Base-by-base conservation (phyloP, 2,888 invertebrate genomes). In the Epinotia brunnichana region DNA sequence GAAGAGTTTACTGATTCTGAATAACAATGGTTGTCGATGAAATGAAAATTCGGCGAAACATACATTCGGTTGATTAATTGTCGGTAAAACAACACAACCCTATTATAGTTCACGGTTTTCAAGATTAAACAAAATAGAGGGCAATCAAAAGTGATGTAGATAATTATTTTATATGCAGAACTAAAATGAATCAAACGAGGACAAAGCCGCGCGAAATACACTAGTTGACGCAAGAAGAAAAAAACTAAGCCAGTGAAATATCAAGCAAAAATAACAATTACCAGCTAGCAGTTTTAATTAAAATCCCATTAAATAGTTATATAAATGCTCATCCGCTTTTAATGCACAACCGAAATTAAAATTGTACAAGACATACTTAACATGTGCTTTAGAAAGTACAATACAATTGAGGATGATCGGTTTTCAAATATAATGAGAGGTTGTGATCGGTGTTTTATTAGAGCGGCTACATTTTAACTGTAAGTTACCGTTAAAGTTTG, bases 331-430 rank as follows among this genome's bases (percentile, higher is more conserved):
- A 21, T 63, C 67, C 61, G 66, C 56, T 61, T 61, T 67, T 62
- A 39, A 51, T 67, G 48, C 67, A n/a, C 48, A 56, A 48, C 19
- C 11, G 54, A 60, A 71, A 72, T 62, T 56, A 72, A 68, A 56
- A 17, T 10, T 48, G 21, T 66, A 66, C 48, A 67, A 54, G 35
- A 56, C 21, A 7, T 15, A 61, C n/a, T n/a, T n/a, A n/a, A n/a
- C 44, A 62, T 44, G 21, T 57, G 21, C 35, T 68, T 61, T 72
- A 67, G 67, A 72, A 72, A 72, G 67, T 62, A 72, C 56, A 56
- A 72, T 62, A 72, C 56, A 56, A 72, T 53, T 48, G 39, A 19
- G 39, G 48, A 59, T 56, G 61, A 62, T 72, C 61, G 67, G 61
- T 56, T 61, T 67, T 62, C 56, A 48, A 70, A 64, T 67, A 64